These are phyloP conservation scores for Neoscelio sp. DNA, from an alignment of 2,888 invertebrate genomes.

Conservation along the genomic window DNA sequence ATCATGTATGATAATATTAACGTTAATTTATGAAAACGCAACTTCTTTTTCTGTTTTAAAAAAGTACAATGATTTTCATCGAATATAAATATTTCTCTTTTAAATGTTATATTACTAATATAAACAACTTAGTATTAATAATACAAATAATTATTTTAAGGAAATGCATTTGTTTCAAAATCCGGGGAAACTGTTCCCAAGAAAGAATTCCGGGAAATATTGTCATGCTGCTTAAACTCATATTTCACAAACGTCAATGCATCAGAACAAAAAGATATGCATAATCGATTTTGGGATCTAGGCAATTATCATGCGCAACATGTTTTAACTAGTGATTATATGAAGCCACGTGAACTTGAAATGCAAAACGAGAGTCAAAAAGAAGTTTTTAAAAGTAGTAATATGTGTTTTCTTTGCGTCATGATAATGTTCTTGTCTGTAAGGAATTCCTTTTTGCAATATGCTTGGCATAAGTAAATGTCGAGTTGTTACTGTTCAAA, in stretches of 20 bases:
- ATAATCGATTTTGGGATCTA: neutral
- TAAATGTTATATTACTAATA: too few species aligned
- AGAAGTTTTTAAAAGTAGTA: neutral
- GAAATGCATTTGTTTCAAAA: neutral
- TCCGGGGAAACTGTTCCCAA: neutral
- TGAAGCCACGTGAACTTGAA: neutral
- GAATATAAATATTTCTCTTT: too few species aligned
- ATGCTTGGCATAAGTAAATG: too few species aligned
- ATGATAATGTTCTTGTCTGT: too few species aligned
- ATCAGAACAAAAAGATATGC: neutral
- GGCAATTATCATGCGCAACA: neutral
- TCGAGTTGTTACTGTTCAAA: too few species aligned
- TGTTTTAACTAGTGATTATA: neutral
- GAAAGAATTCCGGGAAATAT: neutral
- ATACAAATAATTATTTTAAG: too few species aligned
- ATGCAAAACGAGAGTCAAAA: neutral
- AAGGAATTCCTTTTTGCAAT: too few species aligned
- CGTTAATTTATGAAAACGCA: too few species aligned
- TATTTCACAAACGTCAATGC: neutral
- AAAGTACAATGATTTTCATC: too few species aligned
- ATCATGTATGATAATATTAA: too few species aligned
- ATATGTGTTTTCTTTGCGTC: neutral
- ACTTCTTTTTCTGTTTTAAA: too few species aligned
- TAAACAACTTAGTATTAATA: too few species aligned
- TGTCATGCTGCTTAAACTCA: neutral